A percentile compares a stretch with the other conserved stretches of the same genome.
phyloP scores from a whole-genome alignment of 2,113 vertebrate species.

The Eulemur macaco region DNA sequence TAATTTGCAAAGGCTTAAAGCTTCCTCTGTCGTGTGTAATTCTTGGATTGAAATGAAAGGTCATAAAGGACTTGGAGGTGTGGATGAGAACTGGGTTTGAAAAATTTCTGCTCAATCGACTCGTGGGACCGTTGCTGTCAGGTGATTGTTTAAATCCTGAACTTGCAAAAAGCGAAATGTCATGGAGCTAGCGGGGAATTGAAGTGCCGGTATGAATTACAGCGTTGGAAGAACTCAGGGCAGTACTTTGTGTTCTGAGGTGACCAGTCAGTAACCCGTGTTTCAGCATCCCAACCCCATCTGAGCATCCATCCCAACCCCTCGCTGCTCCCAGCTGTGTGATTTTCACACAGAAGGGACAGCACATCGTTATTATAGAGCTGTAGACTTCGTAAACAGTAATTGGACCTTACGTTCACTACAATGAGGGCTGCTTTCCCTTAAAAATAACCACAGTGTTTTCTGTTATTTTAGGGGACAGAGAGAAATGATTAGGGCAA shows the following conservation, averaged over 20 bases:
- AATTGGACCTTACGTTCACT: not conserved
- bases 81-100: not conserved
- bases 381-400: constrained; percentile 20
- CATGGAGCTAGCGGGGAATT: not conserved
- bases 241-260: not conserved
- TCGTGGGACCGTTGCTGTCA: not conserved
- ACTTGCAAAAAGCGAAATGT: constrained; percentile 3
- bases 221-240: not conserved
- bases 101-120: not conserved
- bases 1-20: constrained; percentile 59
- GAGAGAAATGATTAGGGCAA: not conserved
- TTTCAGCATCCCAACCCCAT: not conserved
- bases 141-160: constrained; percentile 34
- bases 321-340: not conserved
- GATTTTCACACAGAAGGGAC: not conserved
- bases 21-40: constrained; percentile 58
- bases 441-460: constrained; percentile 23
- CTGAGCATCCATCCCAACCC: not conserved
- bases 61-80: constrained; percentile 46
- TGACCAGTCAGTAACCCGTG: not conserved
- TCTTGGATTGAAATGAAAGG: constrained; percentile 65
- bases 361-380: not conserved
- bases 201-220: not conserved
- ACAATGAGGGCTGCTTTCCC: not conserved
- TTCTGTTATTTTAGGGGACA: not conserved